Conservation (phyloP, 2,797 vertebrate species). For the Dicrostonyx torquatus region DNA sequence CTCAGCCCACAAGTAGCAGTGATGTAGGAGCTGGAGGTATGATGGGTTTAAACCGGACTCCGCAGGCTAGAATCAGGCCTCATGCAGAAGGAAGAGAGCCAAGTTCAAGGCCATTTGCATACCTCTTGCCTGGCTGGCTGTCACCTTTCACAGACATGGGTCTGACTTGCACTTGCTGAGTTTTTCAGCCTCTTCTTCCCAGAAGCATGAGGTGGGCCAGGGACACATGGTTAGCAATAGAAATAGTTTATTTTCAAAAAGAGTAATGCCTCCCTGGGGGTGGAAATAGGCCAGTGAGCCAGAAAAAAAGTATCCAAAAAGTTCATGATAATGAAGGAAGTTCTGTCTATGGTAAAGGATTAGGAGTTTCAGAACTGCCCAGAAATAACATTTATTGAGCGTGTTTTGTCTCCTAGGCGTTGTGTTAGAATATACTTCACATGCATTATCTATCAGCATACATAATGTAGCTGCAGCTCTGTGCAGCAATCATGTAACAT, state of each 20-base stretch:
- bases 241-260: neutral
- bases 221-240: neutral
- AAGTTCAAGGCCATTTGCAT: neutral
- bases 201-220: neutral
- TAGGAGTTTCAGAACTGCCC: neutral
- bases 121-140: neutral
- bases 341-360: neutral
- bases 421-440: neutral
- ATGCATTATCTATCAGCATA: neutral
- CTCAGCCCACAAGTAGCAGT: neutral
- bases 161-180: neutral
- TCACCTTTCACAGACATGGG: neutral
- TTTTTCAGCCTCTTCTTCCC: neutral
- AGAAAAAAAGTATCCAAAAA: neutral
- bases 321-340: neutral
- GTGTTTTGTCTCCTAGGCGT: neutral
- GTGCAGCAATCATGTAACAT: neutral
- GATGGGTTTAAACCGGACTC: neutral
- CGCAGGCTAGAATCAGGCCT: neutral
- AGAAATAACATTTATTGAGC: neutral
- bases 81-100: neutral
- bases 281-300: neutral
- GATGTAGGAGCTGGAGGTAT: neutral
- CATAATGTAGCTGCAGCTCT: no score
- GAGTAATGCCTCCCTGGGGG: neutral